Conservation (phyloP, 2,888 invertebrate genomes). For the Parnassius orleans region DNA sequence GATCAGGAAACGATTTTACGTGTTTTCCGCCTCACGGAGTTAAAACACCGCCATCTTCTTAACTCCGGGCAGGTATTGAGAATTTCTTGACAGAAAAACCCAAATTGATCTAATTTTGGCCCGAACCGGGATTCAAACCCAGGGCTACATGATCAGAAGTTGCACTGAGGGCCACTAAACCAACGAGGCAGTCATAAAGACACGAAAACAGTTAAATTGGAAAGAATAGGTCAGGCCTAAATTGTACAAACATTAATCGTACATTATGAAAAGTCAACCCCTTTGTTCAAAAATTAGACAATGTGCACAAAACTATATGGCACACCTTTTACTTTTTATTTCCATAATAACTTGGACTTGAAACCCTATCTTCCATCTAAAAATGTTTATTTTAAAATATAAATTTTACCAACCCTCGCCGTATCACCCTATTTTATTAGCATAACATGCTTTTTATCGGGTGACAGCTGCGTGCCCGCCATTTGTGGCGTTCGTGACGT, state of each 20-base stretch:
- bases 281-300: slow-evolving; percentile 9
- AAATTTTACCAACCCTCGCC: slow-evolving; percentile 42
- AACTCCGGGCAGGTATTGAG: too few species aligned
- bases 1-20: too few species aligned
- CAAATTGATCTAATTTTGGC: too few species aligned
- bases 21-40: too few species aligned
- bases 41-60: too few species aligned
- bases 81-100: too few species aligned
- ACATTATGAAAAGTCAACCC: slow-evolving; percentile 6
- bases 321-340: slow-evolving; percentile 20
- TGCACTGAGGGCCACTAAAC: too few species aligned
- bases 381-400: slow-evolving; percentile 25
- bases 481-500: slow-evolving; percentile 56
- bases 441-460: slow-evolving; percentile 41
- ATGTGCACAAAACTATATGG: slow-evolving; percentile 4
- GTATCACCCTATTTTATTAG: slow-evolving; percentile 56
- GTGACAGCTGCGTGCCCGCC: slow-evolving; percentile 66
- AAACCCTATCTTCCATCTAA: slow-evolving; percentile 19
- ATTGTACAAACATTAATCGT: not conserved
- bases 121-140: too few species aligned
- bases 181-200: too few species aligned
- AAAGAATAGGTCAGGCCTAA: too few species aligned
- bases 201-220: too few species aligned
- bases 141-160: too few species aligned
- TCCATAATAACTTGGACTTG: slow-evolving; percentile 1